These are phyloP conservation scores for Fopius arisanus DNA, from an alignment of 1,140 invertebrate genomes.

Conservation along the genomic window DNA sequence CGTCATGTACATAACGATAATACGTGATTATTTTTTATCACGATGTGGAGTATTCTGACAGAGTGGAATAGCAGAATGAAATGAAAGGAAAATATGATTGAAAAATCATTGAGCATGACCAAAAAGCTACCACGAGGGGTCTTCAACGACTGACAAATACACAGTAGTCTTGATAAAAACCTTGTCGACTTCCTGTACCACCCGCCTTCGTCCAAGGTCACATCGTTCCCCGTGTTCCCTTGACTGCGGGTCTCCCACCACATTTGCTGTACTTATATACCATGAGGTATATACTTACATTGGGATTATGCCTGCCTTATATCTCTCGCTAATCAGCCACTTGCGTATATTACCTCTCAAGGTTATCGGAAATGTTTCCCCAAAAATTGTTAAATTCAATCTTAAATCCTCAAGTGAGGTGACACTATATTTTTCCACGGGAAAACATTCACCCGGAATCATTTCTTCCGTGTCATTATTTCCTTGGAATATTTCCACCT, in stretches of 20 bases:
- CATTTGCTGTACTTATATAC: conserved; percentile 27
- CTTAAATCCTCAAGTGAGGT: too few species aligned
- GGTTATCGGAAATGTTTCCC: conserved; percentile 26
- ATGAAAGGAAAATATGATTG: neutral
- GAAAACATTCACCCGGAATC: too few species aligned
- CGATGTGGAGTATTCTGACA: too few species aligned
- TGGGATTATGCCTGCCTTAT: conserved; percentile 27
- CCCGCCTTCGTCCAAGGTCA: conserved; percentile 59
- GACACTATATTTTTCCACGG: too few species aligned
- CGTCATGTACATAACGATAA: neutral
- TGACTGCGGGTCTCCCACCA: conserved; percentile 38
- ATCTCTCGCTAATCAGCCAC: conserved; percentile 50
- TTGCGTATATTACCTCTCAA: conserved; percentile 39
- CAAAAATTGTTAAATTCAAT: too few species aligned
- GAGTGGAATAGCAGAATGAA: too few species aligned
- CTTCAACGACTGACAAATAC: neutral
- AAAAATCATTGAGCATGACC: neutral
- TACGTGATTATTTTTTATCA: too few species aligned
- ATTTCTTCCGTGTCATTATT: too few species aligned
- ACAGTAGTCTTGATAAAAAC: conserved; percentile 55
- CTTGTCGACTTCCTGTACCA: conserved; percentile 64
- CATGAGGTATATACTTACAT: conserved; percentile 9
- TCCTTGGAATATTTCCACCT: too few species aligned
- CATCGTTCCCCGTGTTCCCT: conserved; percentile 49
- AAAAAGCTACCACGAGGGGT: neutral